phyloP scores from a whole-genome alignment of 2,797 vertebrate species.

The Corythornis leucogaster region DNA sequence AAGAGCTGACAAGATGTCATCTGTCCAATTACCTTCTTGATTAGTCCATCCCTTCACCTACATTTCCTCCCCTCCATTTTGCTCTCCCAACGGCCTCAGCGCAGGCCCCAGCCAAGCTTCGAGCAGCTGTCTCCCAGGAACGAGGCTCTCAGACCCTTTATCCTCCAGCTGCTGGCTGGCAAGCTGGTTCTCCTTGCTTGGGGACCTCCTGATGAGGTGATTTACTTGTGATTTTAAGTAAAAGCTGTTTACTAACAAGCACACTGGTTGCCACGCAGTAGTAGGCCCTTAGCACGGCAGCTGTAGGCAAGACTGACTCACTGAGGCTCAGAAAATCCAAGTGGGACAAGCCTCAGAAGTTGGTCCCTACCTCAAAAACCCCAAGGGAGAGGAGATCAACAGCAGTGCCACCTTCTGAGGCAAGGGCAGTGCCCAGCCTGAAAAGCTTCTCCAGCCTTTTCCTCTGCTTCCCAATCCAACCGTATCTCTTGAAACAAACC shows the following conservation, averaged over 20 bases:
- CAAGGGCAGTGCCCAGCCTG: not conserved
- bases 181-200: not conserved
- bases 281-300: not conserved
- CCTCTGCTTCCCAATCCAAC: not conserved
- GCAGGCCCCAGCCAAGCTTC: not conserved
- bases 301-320: constrained; percentile 39
- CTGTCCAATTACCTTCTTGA: not conserved
- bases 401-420: not conserved
- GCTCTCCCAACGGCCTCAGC: not conserved
- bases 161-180: not conserved
- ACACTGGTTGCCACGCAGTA: not conserved
- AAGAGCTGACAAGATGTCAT: not conserved
- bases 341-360: constrained; percentile 4
- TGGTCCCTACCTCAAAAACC: not conserved
- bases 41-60: not conserved
- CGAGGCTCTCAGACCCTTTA: not conserved
- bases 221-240: not conserved
- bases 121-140: not conserved
- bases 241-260: not conserved
- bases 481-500: not conserved
- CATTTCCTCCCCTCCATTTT: not conserved
- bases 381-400: not conserved
- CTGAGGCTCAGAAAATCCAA: not conserved
- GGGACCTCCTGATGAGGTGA: not conserved
- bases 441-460: not conserved